phyloP scores from a whole-genome alignment of 2,797 vertebrate species.

The Odontamblyopus lacepedii region DNA sequence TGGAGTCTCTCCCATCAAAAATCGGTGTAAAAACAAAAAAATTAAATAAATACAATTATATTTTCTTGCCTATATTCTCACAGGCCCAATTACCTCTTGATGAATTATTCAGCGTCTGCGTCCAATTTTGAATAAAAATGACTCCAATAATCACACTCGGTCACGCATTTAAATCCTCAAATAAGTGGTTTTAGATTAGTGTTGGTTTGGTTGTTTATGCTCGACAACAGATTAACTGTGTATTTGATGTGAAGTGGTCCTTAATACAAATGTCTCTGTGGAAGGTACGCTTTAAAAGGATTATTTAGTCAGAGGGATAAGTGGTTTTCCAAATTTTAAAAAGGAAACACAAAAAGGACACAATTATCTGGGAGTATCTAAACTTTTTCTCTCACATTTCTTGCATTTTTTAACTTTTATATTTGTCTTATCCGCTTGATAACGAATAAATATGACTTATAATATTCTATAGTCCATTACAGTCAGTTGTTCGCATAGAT shows the following conservation, averaged over 20 bases:
- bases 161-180: background rate
- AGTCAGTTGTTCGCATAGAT: too few species aligned
- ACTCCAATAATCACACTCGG: background rate
- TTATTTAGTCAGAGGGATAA: slow-evolving; percentile 3
- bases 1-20: background rate
- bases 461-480: too few species aligned
- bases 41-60: background rate
- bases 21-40: too few species aligned
- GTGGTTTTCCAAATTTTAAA: background rate
- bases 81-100: background rate
- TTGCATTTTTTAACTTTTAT: too few species aligned
- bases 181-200: slow-evolving; percentile 1
- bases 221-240: slow-evolving; percentile 1
- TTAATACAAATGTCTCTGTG: background rate
- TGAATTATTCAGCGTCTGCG: background rate
- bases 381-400: background rate
- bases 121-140: background rate
- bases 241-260: slow-evolving; percentile 1
- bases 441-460: too few species aligned
- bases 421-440: too few species aligned
- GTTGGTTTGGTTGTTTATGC: background rate
- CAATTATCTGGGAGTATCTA: background rate
- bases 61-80: background rate
- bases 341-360: background rate
- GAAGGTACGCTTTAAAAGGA: background rate